Conservation (phyloP, 2,113 vertebrate species). For the Lontra canadensis region DNA sequence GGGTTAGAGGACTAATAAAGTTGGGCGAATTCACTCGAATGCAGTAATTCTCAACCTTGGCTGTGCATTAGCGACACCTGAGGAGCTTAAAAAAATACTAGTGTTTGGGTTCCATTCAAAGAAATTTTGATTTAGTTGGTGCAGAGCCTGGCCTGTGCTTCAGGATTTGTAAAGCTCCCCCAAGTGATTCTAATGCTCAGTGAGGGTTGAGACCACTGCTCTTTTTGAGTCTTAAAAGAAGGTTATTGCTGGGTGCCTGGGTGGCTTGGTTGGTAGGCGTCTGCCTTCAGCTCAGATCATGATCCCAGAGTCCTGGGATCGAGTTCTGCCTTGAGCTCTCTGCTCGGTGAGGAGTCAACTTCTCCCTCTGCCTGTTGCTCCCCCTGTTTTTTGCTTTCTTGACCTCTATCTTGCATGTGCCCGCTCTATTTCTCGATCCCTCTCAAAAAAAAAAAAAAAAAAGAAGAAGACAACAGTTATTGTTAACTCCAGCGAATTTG, state of each 20-base stretch:
- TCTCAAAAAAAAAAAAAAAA: too few species aligned
- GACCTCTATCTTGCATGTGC: too few species aligned
- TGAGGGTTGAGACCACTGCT: neutral
- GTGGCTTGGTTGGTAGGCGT: too few species aligned
- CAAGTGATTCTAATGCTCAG: neutral
- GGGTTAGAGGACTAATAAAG: neutral
- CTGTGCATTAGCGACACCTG: neutral
- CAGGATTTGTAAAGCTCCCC: neutral
- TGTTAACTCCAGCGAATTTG: neutral
- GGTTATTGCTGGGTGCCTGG: neutral
- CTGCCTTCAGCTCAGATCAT: too few species aligned
- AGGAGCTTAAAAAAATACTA: neutral
- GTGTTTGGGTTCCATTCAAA: neutral
- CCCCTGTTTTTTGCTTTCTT: too few species aligned
- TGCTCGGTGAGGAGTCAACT: too few species aligned
- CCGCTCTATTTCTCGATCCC: too few species aligned
- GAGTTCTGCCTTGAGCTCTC: too few species aligned
- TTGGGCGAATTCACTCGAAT: neutral
- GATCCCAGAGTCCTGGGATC: too few species aligned
- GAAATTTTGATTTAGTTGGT: constrained; percentile 25
- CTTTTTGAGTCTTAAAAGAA: neutral
- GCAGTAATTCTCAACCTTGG: neutral
- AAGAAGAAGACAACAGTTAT: neutral
- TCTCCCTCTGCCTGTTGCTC: too few species aligned
- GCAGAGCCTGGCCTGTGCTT: neutral